phyloP scores from a whole-genome alignment of 64 coral and sea anemone species.

The Stichodactyla helianthus region DNA sequence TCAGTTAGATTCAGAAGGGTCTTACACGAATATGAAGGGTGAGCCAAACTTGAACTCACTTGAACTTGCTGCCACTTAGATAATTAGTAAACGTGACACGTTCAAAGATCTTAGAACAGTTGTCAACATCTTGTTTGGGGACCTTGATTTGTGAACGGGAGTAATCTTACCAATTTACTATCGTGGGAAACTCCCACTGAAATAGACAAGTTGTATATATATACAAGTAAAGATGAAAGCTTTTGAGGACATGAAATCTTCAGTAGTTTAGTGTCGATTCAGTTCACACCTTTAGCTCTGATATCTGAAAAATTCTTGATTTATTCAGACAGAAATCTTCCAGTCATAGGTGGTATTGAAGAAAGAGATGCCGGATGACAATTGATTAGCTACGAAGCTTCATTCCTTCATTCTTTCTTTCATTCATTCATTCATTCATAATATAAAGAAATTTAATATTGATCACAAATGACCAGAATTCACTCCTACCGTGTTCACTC shows the following conservation, averaged over 20 bases:
- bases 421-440: too few relatives aligned
- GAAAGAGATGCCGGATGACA: background rate
- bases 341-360: background rate
- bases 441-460: too few relatives aligned
- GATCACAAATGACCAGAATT: too few relatives aligned
- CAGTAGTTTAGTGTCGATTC: background rate
- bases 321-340: conserved; percentile 6
- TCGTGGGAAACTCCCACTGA: background rate
- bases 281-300: conserved; percentile 16
- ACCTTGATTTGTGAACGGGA: background rate
- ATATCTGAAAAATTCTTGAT: background rate
- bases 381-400: too few relatives aligned
- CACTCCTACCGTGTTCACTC: too few relatives aligned
- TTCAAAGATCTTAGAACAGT: background rate
- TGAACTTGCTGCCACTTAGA: too few relatives aligned
- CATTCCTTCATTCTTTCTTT: too few relatives aligned
- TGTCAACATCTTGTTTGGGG: conserved; percentile 8
- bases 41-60: too few relatives aligned
- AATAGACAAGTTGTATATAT: background rate
- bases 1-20: too few relatives aligned
- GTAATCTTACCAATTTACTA: background rate
- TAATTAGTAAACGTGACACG: too few relatives aligned
- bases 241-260: background rate
- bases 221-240: too few relatives aligned
- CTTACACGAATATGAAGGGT: too few relatives aligned